phyloP scores from a whole-genome alignment of 2,888 invertebrate species.

The Oscheius sp. region DNA sequence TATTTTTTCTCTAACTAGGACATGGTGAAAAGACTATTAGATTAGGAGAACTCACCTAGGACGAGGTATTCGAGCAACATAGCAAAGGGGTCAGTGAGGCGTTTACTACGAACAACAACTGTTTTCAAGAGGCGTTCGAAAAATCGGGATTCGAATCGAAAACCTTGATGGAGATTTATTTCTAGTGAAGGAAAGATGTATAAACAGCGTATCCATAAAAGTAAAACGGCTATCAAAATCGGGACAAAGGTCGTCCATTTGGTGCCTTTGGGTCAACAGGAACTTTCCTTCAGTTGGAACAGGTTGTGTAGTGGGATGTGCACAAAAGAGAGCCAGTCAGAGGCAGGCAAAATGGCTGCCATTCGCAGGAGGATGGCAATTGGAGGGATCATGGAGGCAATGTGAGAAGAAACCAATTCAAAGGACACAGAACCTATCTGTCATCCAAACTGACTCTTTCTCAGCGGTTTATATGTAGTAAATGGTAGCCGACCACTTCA shows the following conservation, averaged over 20 bases:
- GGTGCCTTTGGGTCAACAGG: not conserved
- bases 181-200: not conserved
- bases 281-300: not conserved
- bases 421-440: too few species aligned
- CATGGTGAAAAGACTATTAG: too few species aligned
- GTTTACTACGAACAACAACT: slow-evolving; percentile 21
- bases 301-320: not conserved
- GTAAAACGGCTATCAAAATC: too few species aligned
- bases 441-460: too few species aligned
- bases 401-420: not conserved
- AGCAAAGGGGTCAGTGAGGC: not conserved
- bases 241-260: not conserved
- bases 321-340: not conserved
- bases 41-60: slow-evolving; percentile 11
- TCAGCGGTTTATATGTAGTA: too few species aligned
- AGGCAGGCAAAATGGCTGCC: slow-evolving; percentile 5
- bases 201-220: not conserved
- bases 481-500: too few species aligned
- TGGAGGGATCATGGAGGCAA: not conserved
- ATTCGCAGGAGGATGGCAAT: not conserved
- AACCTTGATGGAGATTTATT: not conserved
- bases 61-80: slow-evolving; percentile 26
- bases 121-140: slow-evolving; percentile 2
- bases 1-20: too few species aligned
- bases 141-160: not conserved